These are phyloP conservation scores for Sebastes diaconus DNA, from an alignment of 2,797 vertebrate species.

Conservation along the genomic window DNA sequence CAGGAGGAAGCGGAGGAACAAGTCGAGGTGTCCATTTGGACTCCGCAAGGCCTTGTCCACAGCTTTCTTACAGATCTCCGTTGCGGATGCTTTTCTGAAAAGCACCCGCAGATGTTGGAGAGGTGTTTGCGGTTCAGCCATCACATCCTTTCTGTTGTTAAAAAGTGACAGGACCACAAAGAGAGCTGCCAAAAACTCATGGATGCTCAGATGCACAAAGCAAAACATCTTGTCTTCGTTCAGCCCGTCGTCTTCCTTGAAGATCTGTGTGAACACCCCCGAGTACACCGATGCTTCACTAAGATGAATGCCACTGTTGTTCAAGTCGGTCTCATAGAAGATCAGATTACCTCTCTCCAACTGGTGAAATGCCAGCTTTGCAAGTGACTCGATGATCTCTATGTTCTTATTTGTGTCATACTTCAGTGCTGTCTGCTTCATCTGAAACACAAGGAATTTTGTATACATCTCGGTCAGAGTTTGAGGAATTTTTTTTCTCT, in stretches of 20 bases:
- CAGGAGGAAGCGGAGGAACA: slow-evolving; percentile 16
- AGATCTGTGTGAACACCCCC: slow-evolving; percentile 21
- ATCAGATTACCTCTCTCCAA: slow-evolving; percentile 4
- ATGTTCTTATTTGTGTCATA: not conserved
- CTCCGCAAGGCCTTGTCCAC: slow-evolving; percentile 20
- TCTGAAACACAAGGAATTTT: slow-evolving; percentile 19
- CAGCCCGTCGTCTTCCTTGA: slow-evolving; percentile 11
- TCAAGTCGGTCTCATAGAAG: slow-evolving; percentile 20
- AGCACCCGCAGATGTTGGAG: not conserved
- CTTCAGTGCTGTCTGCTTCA: not conserved
- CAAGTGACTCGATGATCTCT: not conserved
- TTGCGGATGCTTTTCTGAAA: not conserved
- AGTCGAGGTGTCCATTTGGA: slow-evolving; percentile 21
- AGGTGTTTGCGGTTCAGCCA: not conserved
- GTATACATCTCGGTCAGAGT: slow-evolving; percentile 37
- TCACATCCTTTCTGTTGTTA: not conserved
- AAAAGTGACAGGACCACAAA: not conserved
- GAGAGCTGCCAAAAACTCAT: slow-evolving; percentile 29
- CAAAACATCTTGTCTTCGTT: slow-evolving; percentile 7
- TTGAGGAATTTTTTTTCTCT: slow-evolving; percentile 1
- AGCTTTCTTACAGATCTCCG: not conserved
- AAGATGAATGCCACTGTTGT: not conserved
- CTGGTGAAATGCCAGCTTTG: slow-evolving; percentile 23
- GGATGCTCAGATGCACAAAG: slow-evolving; percentile 32
- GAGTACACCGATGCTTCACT: not conserved